Percentiles rank a stretch among this genome's conserved stretches.
These are phyloP conservation scores for Morelia viridis DNA, from an alignment of 2,797 vertebrate genomes.

Conservation along the genomic window DNA sequence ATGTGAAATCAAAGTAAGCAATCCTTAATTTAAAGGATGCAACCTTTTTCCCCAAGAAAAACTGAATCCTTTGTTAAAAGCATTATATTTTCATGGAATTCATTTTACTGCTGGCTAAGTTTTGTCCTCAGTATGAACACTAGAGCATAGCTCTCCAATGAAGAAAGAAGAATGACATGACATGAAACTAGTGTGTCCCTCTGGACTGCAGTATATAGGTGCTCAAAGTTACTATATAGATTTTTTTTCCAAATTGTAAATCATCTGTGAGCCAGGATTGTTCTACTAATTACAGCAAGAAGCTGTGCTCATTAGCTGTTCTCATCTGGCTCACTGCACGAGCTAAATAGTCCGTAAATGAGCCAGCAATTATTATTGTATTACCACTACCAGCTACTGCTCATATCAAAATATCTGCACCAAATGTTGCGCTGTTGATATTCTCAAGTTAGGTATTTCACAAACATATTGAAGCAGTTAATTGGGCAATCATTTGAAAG, in stretches of 20 bases:
- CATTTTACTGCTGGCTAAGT: not conserved
- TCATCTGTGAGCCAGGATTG: constrained; percentile 86
- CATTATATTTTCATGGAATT: not conserved
- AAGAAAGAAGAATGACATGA: constrained; percentile 58
- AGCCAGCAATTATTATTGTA: constrained; percentile 90
- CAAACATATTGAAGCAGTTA: constrained; percentile 82
- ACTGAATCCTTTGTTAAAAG: not conserved
- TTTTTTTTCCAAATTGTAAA: constrained; percentile 79
- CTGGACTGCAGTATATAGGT: constrained; percentile 69
- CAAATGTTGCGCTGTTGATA: constrained; percentile 86
- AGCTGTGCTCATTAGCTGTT: constrained; percentile 94
- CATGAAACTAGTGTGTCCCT: constrained; percentile 62
- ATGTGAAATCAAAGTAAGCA: not conserved
- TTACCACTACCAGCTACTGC: constrained; percentile 82
- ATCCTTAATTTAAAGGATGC: not conserved
- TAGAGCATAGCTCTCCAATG: constrained; percentile 51
- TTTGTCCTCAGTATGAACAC: not conserved
- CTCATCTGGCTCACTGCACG: constrained; percentile 91
- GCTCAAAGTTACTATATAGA: constrained; percentile 74
- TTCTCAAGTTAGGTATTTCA: constrained; percentile 83
- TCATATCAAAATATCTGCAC: constrained; percentile 85
- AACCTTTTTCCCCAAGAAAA: not conserved
- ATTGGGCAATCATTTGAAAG: constrained; percentile 79
- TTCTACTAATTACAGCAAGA: constrained; percentile 90
- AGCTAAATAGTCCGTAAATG: constrained; percentile 93